These are phyloP conservation scores for Lamellibrachia satsuma DNA, from an alignment of 2,888 invertebrate species.

Conservation along the genomic window DNA sequence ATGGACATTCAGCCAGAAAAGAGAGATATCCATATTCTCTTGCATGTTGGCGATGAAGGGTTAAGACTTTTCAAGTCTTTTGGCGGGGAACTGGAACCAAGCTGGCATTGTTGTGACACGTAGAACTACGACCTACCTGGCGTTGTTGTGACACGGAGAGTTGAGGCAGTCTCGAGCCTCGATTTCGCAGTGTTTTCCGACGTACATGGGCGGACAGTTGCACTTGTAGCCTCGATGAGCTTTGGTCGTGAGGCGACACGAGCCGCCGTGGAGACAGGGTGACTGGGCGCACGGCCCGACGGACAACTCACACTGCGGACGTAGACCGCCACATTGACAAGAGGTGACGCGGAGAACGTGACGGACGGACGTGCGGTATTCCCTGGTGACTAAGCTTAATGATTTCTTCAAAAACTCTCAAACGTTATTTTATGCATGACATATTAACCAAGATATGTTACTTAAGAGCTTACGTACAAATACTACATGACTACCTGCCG, in stretches of 20 bases:
- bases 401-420: no score
- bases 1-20: no score
- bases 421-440: no score
- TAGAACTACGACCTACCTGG: background rate
- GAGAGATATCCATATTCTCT: no score
- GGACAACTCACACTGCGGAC: slow-evolving; percentile 20
- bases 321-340: background rate
- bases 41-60: no score
- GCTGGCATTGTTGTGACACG: slow-evolving; percentile 8
- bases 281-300: slow-evolving; percentile 8
- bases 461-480: no score
- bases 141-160: slow-evolving; percentile 20
- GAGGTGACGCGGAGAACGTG: no score
- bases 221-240: slow-evolving; percentile 7
- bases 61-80: no score
- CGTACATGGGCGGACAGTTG: background rate
- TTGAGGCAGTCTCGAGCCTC: slow-evolving; percentile 6
- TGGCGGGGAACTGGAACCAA: background rate
- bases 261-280: background rate
- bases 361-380: background rate
- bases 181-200: slow-evolving; percentile 19
- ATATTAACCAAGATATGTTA: no score
- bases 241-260: background rate
- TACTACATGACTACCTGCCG: no score
- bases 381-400: background rate